Evolutionary conservation across 2,797 vertebrate genomes (phyloP), one percentile per base, ranked within the genome.

Genomic region (Serranus cabrilla): DNA sequence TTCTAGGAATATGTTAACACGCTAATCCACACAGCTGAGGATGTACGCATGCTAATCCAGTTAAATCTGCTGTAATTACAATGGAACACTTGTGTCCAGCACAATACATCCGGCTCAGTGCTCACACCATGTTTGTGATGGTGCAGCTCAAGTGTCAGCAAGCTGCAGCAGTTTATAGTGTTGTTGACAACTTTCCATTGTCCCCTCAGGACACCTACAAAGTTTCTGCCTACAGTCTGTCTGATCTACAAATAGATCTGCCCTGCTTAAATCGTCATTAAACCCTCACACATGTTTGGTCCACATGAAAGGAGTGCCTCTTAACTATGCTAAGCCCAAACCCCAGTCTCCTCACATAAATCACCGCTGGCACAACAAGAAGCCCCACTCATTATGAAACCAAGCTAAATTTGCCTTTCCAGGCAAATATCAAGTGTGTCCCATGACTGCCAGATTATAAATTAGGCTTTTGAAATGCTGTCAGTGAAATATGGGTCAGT

Each of bases 1-100:
- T 66, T 68, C 62, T 11, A 74, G 54, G 78, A 88, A 84, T 82
- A 83, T 86, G 74, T 77, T 78, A 80, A 21, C 25, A 73, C 67
- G 72, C 50, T 89, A 82, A 91, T 89, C 81, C 27, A 5, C 54
- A 76, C 70, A 74, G 17, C 66, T 82, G 72, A 86, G 51, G 81
- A 85, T 74, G 82, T 68, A 67, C 72, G 17, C 80, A 74, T 78
- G 79, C 69, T 93, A 90, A 94, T 93, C 91, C 81, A 63, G 59
- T 74, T 84, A 83, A 89, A 81, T 88, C 84, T 74, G 62, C 62
- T 77, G 49, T 80, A 84, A 89, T 91, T 79, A 84, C 78, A 74
- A 89, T 59, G 72, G 54, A 79, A 78, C 65, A 74, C 69, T 78
- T 12, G 21, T 57, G 62, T 49, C 77, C 54, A 71, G 87, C 73